Percentiles rank a stretch among this genome's conserved stretches.
These are phyloP conservation scores for Arnoldichthys spilopterus DNA, from an alignment of 2,797 vertebrate species.

Conservation along the genomic window DNA sequence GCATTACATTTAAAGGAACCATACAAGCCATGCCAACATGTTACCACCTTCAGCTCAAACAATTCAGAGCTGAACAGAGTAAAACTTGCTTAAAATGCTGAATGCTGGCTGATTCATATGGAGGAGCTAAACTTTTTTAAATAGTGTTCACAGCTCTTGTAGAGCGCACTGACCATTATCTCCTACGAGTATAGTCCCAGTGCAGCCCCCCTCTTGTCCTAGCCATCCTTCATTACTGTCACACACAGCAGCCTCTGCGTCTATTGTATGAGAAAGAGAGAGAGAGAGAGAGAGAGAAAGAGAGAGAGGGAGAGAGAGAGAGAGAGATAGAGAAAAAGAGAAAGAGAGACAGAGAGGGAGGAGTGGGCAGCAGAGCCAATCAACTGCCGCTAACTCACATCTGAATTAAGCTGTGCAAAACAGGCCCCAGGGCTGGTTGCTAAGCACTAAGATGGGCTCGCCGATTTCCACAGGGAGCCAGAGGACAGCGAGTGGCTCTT, in stretches of 20 bases:
- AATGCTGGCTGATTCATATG: slow-evolving; percentile 32
- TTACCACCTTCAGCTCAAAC: background rate
- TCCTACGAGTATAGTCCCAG: slow-evolving; percentile 41
- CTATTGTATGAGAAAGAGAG: slow-evolving; percentile 55
- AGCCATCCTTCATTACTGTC: slow-evolving; percentile 77
- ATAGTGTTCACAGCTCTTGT: slow-evolving; percentile 41
- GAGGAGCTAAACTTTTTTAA: slow-evolving; percentile 48
- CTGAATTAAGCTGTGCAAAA: slow-evolving; percentile 85
- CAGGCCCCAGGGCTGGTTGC: slow-evolving; percentile 83
- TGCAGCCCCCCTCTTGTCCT: slow-evolving; percentile 55
- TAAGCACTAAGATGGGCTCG: slow-evolving; percentile 82
- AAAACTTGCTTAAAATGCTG: slow-evolving; percentile 6
- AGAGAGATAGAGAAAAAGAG: slow-evolving; percentile 26
- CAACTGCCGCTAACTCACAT: slow-evolving; percentile 75
- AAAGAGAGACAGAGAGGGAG: slow-evolving; percentile 41
- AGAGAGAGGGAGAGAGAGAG: slow-evolving; percentile 51
- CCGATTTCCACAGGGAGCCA: slow-evolving; percentile 64
- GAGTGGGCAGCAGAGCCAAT: slow-evolving; percentile 71
- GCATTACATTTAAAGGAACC: too few species aligned
- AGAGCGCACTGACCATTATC: slow-evolving; percentile 52
- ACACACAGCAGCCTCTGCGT: slow-evolving; percentile 70
- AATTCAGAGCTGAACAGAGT: background rate
- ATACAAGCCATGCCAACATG: background rate
- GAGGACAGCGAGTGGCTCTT: slow-evolving; percentile 56
- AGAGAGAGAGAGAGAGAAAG: background rate